A percentile compares a stretch with the other conserved stretches of the same genome.
Conservation (phyloP, 1,140 invertebrate genomes). For the Hyphantria cunea region DNA sequence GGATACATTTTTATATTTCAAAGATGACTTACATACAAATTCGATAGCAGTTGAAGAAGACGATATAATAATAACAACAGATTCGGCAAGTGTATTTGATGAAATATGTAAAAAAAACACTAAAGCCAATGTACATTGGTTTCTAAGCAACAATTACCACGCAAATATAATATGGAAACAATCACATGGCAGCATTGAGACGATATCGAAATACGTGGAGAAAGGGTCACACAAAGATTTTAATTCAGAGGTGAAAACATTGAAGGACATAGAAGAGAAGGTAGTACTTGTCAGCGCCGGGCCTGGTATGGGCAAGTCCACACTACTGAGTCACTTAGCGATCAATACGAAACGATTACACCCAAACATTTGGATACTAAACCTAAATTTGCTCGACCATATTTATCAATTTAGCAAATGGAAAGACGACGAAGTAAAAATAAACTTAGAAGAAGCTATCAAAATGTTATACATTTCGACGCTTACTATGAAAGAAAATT, state of each 20-base stretch:
- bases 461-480: not conserved
- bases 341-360: slow-evolving; percentile 17
- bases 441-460: slow-evolving; percentile 22
- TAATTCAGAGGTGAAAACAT: not conserved
- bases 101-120: slow-evolving; percentile 2
- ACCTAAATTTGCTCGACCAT: slow-evolving; percentile 20
- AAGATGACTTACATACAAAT: not conserved
- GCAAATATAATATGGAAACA: slow-evolving; percentile 9
- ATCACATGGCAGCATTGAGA: slow-evolving; percentile 4
- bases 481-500: not conserved
- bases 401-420: slow-evolving; percentile 14
- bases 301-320: slow-evolving; percentile 30
- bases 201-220: slow-evolving; percentile 5
- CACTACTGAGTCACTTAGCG: slow-evolving; percentile 19
- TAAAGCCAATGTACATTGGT: slow-evolving; percentile 22
- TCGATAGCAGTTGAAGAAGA: not conserved
- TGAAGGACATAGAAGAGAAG: slow-evolving; percentile 17
- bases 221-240: not conserved
- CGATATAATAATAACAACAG: slow-evolving; percentile 23
- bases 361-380: slow-evolving; percentile 12
- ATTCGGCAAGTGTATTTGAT: slow-evolving; percentile 8
- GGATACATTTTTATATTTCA: not conserved
- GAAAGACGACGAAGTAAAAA: slow-evolving; percentile 5
- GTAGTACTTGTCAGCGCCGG: slow-evolving; percentile 21
- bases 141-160: not conserved